Evolutionary conservation across 2,113 vertebrate genomes (phyloP), one percentile per base, ranked within the genome.

Genomic region (Plotosus lineatus): DNA sequence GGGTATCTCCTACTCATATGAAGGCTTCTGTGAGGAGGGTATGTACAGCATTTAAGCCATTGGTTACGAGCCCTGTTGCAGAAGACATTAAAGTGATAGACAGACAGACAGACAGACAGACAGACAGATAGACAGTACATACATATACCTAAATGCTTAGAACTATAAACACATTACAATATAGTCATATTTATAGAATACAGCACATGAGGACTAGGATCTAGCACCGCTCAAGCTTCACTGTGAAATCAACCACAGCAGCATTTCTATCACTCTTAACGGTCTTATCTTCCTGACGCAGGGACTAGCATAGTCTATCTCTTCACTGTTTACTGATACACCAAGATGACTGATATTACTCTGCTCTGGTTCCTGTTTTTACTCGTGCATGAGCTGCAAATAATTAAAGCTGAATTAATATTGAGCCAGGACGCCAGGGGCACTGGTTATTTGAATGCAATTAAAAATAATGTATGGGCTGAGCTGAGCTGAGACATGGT

Each of bases 371-470:
- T 75, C 36, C 50, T 40, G 73, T 75, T 26, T 53, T 55, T 3
- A 75, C 26, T 23, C 26, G 28, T 76, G 38, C 33, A 79, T 48
- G 66, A 77, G 60, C 69, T 31, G 26, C 65, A 72, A 46, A 72
- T 31, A 80, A 82, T 61, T 42, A 44, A 76, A 76, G 65, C 60
- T 50, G 76, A 76, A 48, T 78, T 78, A 82, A 78, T 82, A 75
- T 61, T 15, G 26, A 82, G 71, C 79, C 71, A 42, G 55, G 33
- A 58, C 42, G 77, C 81, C 81, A 12, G 55, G 58, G 84, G 82
- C 78, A 68, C 28, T 42, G 44, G 28, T 3, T 36, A 63, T 73
- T 69, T 77, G 55, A 56, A 40, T 31, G 50, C 66, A 68, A 80
- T 85, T 83, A 81, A 15, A 2, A 26, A 71, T 73, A 77, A 75